These are phyloP conservation scores for Branchipolynoe longqiensis DNA, from an alignment of 2,888 invertebrate genomes.

Conservation along the genomic window DNA sequence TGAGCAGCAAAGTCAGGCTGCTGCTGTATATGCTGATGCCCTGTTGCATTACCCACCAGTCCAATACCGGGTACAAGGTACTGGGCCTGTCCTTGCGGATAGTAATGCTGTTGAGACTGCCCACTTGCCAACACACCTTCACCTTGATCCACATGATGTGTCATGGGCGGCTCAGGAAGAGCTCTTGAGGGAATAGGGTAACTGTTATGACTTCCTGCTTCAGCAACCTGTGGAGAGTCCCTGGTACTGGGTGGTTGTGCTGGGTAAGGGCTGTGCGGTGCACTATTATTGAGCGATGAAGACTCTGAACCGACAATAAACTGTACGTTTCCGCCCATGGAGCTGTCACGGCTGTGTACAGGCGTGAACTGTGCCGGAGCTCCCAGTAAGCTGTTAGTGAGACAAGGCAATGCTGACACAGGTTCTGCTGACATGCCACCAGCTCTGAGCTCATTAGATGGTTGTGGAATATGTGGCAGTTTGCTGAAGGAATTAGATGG, in stretches of 20 bases:
- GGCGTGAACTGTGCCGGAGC: conserved; percentile 44
- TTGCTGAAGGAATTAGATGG: conserved; percentile 62
- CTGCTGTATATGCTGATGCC: background rate
- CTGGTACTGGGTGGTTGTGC: conserved; percentile 1
- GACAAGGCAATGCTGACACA: background rate
- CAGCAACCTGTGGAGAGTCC: conserved; percentile 21
- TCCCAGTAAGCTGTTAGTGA: conserved; percentile 8
- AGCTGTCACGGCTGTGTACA: conserved; percentile 63
- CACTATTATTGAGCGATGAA: conserved; percentile 35
- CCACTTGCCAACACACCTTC: conserved; percentile 46
- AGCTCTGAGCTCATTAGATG: conserved; percentile 59
- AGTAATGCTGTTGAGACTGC: conserved; percentile 46
- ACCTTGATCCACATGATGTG: conserved; percentile 18
- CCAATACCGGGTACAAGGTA: background rate
- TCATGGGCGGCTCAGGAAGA: conserved; percentile 10
- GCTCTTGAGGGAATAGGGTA: background rate
- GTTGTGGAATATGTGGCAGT: conserved; percentile 60
- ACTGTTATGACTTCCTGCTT: background rate
- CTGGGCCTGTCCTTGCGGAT: background rate
- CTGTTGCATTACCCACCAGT: conserved; percentile 32
- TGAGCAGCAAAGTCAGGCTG: conserved; percentile 37
- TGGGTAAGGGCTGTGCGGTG: conserved; percentile 22
- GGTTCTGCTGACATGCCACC: background rate
- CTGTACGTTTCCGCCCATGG: conserved; percentile 61
- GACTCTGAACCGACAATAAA: conserved; percentile 64